A percentile compares a stretch with the other conserved stretches of the same genome.
Evolutionary conservation across 2,888 invertebrate genomes (phyloP).

Genomic region (Caenorhabditis becei): DNA sequence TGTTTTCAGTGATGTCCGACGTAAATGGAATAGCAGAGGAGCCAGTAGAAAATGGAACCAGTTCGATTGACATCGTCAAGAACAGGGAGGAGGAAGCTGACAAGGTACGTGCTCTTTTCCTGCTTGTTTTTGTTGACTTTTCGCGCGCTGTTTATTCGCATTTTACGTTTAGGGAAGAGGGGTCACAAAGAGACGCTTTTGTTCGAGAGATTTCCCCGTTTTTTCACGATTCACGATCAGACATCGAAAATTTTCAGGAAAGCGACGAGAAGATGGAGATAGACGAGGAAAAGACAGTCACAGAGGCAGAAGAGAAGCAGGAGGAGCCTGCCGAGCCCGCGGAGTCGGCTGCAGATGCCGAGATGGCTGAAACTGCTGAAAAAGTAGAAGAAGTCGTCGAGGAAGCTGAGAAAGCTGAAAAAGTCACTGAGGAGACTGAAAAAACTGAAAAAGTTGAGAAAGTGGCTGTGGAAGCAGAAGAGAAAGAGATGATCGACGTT

Average conservation of each 20-base stretch:
- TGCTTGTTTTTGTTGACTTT: constrained; percentile 28
- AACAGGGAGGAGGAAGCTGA: constrained; percentile 49
- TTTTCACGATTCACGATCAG: constrained; percentile 2
- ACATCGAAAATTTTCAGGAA: constrained; percentile 21
- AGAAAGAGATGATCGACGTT: constrained; percentile 2
- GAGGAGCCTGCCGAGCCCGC: constrained; percentile 4
- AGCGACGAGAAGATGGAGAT: constrained; percentile 27
- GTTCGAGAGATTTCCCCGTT: neutral
- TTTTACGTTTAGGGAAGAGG: constrained; percentile 25
- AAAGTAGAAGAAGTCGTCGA: constrained; percentile 2
- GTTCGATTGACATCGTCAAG: constrained; percentile 21
- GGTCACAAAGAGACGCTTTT: constrained; percentile 18
- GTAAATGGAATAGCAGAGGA: constrained; percentile 32
- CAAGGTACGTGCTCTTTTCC: too few relatives aligned
- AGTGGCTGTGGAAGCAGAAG: neutral
- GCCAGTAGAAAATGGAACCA: constrained; percentile 26
- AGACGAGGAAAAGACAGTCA: constrained; percentile 22
- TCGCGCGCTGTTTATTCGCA: constrained; percentile 21
- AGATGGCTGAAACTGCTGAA: constrained; percentile 3
- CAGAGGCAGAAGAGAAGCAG: constrained; percentile 18
- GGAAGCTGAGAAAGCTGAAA: neutral
- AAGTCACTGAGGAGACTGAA: neutral
- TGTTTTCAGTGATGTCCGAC: constrained; percentile 40
- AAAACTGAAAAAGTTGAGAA: neutral
- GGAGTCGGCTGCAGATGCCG: constrained; percentile 1